Evolutionary conservation across 1,140 invertebrate species (phyloP).

Genomic region (Berghia stephanieae): DNA sequence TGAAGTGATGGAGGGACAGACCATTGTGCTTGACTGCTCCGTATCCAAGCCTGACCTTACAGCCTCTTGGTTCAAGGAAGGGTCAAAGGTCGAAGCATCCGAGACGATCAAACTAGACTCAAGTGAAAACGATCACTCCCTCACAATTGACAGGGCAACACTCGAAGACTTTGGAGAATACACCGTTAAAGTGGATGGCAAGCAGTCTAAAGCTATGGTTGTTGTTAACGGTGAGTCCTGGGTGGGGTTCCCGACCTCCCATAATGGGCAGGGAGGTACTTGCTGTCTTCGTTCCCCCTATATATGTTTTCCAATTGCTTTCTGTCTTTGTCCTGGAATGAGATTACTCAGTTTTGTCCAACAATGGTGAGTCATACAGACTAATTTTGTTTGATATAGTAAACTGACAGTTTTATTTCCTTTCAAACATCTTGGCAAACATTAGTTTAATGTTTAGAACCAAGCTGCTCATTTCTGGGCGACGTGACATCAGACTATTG

Average conservation of each 20-base stretch:
- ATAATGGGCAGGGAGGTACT: no score
- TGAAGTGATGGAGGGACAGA: conserved; percentile 42
- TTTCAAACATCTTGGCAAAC: no score
- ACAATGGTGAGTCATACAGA: no score
- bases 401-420: no score
- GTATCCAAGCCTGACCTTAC: conserved; percentile 78
- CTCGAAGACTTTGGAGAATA: conserved; percentile 54
- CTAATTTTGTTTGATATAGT: no score
- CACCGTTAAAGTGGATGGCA: conserved; percentile 50
- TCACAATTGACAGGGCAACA: conserved; percentile 82
- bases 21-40: conserved; percentile 57
- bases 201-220: conserved; percentile 48
- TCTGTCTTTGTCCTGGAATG: no score
- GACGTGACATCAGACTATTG: no score
- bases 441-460: background rate
- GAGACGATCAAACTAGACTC: conserved; percentile 91
- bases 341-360: no score
- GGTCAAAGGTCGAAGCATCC: conserved; percentile 66
- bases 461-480: no score
- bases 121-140: conserved; percentile 76
- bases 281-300: no score
- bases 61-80: conserved; percentile 88
- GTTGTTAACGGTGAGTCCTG: conserved; percentile 51
- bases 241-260: no score
- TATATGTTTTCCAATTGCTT: no score